Conservation (phyloP, 35 echinoderm and acorn worm species). For the Chiridota heheva region DNA sequence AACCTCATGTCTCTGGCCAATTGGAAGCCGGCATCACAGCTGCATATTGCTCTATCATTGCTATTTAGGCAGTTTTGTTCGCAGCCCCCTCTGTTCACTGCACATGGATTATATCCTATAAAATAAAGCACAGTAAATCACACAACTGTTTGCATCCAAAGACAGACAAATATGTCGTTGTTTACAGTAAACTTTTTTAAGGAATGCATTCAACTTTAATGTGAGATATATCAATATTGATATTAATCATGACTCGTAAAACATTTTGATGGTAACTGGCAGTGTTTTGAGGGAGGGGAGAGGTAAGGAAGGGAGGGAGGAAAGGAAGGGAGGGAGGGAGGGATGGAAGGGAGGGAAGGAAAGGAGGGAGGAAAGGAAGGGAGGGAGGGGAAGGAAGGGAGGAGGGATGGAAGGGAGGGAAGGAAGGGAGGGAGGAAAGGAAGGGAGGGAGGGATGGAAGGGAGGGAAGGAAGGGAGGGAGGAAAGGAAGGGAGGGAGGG, state of each 20-base stretch:
- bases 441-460: too few species aligned
- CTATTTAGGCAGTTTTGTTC: slow-evolving; percentile 71
- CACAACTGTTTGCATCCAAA: neutral
- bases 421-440: neutral
- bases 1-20: slow-evolving; percentile 33
- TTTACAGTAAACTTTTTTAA: too few species aligned
- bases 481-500: neutral
- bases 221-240: too few species aligned
- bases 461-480: too few species aligned
- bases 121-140: neutral
- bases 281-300: too few species aligned
- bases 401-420: too few species aligned
- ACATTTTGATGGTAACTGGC: too few species aligned
- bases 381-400: too few species aligned
- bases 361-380: neutral
- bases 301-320: too few species aligned
- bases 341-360: neutral
- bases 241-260: too few species aligned
- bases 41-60: slow-evolving; percentile 58
- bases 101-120: slow-evolving; percentile 62
- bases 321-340: too few species aligned
- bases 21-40: slow-evolving; percentile 60
- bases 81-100: slow-evolving; percentile 75
- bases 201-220: too few species aligned
- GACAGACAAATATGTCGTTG: neutral